phyloP scores from a whole-genome alignment of 2,888 invertebrate genomes.

The Gymnocheta viridis region DNA sequence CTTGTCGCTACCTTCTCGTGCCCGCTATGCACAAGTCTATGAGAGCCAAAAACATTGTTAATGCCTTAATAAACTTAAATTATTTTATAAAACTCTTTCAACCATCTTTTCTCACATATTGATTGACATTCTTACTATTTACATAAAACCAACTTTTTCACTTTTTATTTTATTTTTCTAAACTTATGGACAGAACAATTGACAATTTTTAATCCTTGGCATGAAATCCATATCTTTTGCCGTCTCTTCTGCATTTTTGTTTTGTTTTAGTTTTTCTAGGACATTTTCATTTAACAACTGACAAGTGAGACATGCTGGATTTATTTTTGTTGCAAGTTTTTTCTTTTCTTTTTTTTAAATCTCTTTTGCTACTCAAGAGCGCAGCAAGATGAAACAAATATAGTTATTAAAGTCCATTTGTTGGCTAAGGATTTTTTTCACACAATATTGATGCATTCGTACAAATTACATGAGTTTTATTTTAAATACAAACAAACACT shows the following conservation, averaged over 20 bases:
- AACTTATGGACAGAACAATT: neutral
- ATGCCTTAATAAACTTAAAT: neutral
- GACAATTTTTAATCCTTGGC: slow-evolving; percentile 26
- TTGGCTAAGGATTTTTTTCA: slow-evolving; percentile 6
- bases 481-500: neutral
- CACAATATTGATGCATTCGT: slow-evolving; percentile 10
- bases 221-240: neutral
- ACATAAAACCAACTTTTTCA: neutral
- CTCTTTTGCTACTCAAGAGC: neutral
- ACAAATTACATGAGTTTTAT: neutral
- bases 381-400: neutral
- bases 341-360: neutral
- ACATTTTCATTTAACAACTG: slow-evolving; percentile 35
- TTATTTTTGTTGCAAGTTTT: slow-evolving; percentile 6
- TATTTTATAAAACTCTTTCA: neutral
- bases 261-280: slow-evolving; percentile 23
- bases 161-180: neutral
- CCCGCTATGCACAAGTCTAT: too few relatives aligned
- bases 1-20: too few relatives aligned
- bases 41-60: neutral
- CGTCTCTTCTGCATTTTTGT: neutral
- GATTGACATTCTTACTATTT: neutral
- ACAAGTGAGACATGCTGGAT: slow-evolving; percentile 24
- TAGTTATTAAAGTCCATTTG: neutral
- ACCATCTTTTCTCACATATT: too few relatives aligned